Evolutionary conservation across 1,140 invertebrate species (phyloP).

Genomic region (Chionoecetes opilio): DNA sequence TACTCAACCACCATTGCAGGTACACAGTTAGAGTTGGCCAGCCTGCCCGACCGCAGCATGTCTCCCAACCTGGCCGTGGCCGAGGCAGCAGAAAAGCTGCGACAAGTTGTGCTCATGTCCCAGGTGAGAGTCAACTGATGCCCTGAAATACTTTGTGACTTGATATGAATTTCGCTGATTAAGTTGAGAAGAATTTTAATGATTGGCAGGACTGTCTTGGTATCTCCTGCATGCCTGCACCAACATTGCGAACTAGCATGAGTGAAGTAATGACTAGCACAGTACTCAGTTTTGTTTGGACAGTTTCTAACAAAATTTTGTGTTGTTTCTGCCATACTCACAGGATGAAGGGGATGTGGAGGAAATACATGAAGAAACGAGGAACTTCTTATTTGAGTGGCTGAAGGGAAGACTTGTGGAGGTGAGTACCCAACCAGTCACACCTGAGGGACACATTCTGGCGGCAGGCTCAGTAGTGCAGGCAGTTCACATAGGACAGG

Average conservation of each 20-base stretch:
- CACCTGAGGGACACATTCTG: not conserved
- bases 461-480: not conserved
- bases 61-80: constrained; percentile 42
- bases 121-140: constrained; percentile 68
- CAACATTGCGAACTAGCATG: too few species aligned
- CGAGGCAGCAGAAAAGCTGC: constrained; percentile 75
- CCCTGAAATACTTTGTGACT: too few species aligned
- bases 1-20: constrained; percentile 50
- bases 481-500: not conserved
- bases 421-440: constrained; percentile 44
- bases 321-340: not conserved
- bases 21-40: constrained; percentile 80
- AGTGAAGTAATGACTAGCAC: too few species aligned
- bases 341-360: constrained; percentile 72
- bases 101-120: constrained; percentile 60
- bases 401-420: constrained; percentile 60
- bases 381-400: constrained; percentile 72
- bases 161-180: too few species aligned
- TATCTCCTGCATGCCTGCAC: too few species aligned
- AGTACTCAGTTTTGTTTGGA: too few species aligned
- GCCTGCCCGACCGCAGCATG: constrained; percentile 76
- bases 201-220: too few species aligned
- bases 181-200: too few species aligned
- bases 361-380: constrained; percentile 71
- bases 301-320: too few species aligned